Conservation (phyloP, 2,888 invertebrate species). For the Troides helena region DNA sequence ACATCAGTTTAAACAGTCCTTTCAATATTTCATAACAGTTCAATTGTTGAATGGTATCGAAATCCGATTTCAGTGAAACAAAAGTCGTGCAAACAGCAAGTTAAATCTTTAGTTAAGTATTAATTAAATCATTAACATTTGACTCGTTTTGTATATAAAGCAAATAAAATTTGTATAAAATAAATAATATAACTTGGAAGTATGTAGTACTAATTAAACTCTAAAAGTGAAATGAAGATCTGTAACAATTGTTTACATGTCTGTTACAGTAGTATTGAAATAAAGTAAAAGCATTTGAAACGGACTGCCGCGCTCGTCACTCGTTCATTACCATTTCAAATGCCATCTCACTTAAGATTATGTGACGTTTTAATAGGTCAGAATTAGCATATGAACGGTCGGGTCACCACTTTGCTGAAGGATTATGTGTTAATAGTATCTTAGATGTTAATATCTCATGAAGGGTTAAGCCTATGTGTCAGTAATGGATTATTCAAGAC, state of each 20-base stretch:
- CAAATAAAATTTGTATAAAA: no score
- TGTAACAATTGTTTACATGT: background rate
- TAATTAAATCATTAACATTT: background rate
- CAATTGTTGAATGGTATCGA: background rate
- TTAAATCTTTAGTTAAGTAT: background rate
- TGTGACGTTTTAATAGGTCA: conserved; percentile 64
- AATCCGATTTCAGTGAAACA: background rate
- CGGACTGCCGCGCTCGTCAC: conserved; percentile 37
- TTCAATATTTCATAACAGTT: background rate
- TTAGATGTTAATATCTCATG: conserved; percentile 66
- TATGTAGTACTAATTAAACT: no score
- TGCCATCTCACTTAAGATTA: conserved; percentile 53
- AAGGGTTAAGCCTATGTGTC: conserved; percentile 63
- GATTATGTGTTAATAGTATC: conserved; percentile 71
- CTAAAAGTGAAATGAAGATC: no score
- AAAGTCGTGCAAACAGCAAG: background rate
- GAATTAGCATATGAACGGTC: conserved; percentile 69
- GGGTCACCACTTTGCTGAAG: conserved; percentile 60
- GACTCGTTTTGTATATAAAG: no score
- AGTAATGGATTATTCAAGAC: conserved; percentile 66
- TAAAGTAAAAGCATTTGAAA: conserved; percentile 12
- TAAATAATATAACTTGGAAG: no score
- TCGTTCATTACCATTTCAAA: conserved; percentile 53
- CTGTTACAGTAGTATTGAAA: conserved; percentile 18
- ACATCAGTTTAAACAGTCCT: background rate